Conservation (phyloP, 2,113 vertebrate genomes). For the Orthochromis indermauri region DNA sequence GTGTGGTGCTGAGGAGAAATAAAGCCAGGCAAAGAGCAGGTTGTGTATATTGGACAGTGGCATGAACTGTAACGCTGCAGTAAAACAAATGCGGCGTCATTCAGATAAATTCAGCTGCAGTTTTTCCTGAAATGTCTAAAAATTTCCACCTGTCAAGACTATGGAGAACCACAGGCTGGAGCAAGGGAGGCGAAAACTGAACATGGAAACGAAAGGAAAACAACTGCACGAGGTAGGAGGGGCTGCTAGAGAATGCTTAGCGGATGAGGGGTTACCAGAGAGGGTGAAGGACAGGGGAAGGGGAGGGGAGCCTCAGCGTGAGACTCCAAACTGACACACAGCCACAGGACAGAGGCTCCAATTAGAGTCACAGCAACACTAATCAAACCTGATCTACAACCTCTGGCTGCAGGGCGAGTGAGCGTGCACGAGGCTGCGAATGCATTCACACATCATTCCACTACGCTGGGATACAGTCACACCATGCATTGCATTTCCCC, state of each 20-base stretch:
- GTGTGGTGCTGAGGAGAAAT: not conserved
- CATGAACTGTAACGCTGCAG: not conserved
- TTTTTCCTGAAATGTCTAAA: not conserved
- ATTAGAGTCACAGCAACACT: slow-evolving; percentile 55
- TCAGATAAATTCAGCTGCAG: not conserved
- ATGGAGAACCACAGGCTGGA: not conserved
- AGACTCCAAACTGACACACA: slow-evolving; percentile 39
- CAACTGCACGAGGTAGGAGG: not conserved
- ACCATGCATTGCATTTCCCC: not conserved
- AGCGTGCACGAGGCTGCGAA: not conserved
- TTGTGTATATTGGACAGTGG: not conserved
- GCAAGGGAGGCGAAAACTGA: not conserved
- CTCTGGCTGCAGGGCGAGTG: slow-evolving; percentile 24
- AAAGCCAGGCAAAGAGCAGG: not conserved
- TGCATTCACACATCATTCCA: not conserved
- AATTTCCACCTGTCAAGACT: not conserved
- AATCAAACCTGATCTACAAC: slow-evolving; percentile 63
- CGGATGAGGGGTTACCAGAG: not conserved
- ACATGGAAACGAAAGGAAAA: not conserved
- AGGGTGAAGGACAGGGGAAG: slow-evolving; percentile 10
- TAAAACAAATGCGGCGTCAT: not conserved
- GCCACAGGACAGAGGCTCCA: slow-evolving; percentile 53
- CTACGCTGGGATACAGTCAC: not conserved
- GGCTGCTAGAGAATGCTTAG: not conserved
- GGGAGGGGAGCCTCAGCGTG: slow-evolving; percentile 33